These are phyloP conservation scores for Silurus glanis DNA, from an alignment of 2,113 vertebrate species.

Conservation along the genomic window DNA sequence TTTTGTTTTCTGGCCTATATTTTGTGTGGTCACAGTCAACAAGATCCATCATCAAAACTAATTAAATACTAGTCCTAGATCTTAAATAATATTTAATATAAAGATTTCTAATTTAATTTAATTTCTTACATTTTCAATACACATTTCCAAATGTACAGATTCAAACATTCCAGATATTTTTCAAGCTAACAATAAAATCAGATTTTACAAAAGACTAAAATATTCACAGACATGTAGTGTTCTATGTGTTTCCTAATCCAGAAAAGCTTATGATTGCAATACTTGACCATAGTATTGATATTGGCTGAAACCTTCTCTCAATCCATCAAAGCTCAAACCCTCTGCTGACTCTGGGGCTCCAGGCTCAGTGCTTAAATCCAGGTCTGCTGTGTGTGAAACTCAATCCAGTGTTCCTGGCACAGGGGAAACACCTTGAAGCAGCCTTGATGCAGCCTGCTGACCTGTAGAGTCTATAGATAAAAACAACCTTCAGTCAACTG, in stretches of 20 bases:
- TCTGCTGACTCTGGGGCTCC: constrained; percentile 41
- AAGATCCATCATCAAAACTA: neutral
- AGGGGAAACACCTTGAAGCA: constrained; percentile 8
- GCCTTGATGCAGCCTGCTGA: constrained; percentile 5
- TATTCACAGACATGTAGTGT: constrained; percentile 28
- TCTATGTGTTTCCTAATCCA: constrained; percentile 16
- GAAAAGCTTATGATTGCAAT: constrained; percentile 34
- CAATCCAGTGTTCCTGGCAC: constrained; percentile 38
- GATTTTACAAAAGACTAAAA: neutral
- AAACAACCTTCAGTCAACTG: constrained; percentile 22
- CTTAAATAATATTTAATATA: neutral
- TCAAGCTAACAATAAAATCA: constrained; percentile 3
- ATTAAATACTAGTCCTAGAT: neutral
- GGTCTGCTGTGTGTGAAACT: constrained; percentile 38
- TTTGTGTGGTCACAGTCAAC: constrained; percentile 11
- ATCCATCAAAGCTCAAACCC: constrained; percentile 25
- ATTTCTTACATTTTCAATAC: neutral
- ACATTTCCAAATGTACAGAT: neutral
- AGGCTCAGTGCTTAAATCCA: constrained; percentile 38
- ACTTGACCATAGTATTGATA: constrained; percentile 37
- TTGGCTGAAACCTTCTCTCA: constrained; percentile 27
- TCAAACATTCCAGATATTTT: neutral
- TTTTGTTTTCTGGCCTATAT: neutral
- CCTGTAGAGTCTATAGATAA: constrained; percentile 2
- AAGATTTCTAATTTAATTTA: neutral